phyloP scores from a whole-genome alignment of 2,113 vertebrate species.

The Nansenia antarctica region DNA sequence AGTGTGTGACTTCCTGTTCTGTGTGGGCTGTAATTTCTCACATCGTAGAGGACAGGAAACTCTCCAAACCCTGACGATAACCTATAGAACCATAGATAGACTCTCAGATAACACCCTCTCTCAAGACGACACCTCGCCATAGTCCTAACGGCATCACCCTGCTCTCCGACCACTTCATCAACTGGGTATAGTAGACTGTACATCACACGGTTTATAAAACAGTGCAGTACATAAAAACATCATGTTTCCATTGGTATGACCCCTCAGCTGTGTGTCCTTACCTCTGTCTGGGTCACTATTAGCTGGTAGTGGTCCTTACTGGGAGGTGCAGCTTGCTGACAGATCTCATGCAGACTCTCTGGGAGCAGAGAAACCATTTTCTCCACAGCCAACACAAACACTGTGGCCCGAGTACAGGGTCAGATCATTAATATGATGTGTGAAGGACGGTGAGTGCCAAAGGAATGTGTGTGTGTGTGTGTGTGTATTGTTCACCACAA shows the following conservation, averaged over 20 bases:
- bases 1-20: not conserved
- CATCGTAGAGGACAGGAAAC: not conserved
- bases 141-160: no score
- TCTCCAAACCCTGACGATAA: not conserved
- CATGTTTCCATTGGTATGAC: no score
- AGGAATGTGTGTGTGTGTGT: not conserved
- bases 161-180: no score
- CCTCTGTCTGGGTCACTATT: not conserved
- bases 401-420: no score
- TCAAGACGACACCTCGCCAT: no score
- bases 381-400: not conserved
- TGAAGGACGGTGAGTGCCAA: no score
- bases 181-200: no score
- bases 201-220: no score
- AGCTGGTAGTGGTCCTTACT: not conserved
- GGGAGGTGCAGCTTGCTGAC: not conserved
- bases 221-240: no score
- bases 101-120: no score
- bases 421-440: not conserved
- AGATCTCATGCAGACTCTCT: not conserved
- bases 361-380: not conserved
- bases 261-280: no score
- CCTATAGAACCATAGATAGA: no score
- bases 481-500: constrained; percentile 44
- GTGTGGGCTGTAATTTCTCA: not conserved